Evolutionary conservation across 2,888 invertebrate species (phyloP).

Genomic region (Drosophila mulleri): DNA sequence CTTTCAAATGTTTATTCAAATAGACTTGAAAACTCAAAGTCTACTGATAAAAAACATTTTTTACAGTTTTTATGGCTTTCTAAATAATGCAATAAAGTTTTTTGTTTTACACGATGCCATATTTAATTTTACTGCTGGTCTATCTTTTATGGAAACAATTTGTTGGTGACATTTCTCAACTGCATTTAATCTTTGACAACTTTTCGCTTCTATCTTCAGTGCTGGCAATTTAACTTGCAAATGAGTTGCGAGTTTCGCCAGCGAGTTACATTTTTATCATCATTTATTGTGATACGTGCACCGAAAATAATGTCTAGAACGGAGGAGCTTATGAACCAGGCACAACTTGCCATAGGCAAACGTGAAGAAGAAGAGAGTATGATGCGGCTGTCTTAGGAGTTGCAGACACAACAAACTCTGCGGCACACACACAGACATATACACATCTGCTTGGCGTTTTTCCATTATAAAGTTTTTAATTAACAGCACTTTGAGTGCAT

Average conservation of each 20-base stretch:
- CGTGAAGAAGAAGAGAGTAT: neutral
- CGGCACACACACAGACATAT: neutral
- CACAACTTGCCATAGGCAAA: constrained; percentile 13
- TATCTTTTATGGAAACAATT: constrained; percentile 13
- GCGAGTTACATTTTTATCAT: constrained; percentile 37
- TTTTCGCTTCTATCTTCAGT: constrained; percentile 13
- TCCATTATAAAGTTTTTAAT: constrained; percentile 64
- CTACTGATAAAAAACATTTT: neutral
- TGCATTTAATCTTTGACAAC: constrained; percentile 36
- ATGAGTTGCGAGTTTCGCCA: constrained; percentile 45
- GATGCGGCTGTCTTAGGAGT: neutral
- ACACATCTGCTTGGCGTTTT: constrained; percentile 16
- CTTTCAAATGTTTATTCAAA: neutral
- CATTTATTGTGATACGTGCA: constrained; percentile 50
- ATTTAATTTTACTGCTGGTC: constrained; percentile 5
- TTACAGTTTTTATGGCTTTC: neutral
- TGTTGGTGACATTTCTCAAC: constrained; percentile 7
- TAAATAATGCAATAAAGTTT: constrained; percentile 15
- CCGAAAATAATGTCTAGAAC: constrained; percentile 27
- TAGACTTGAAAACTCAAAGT: neutral
- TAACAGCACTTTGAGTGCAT: constrained; percentile 53
- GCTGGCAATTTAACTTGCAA: constrained; percentile 49
- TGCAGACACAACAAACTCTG: constrained; percentile 20
- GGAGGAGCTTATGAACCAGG: constrained; percentile 13
- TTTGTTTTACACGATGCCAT: neutral